Base-by-base conservation (phyloP, 2,113 vertebrate genomes). In the Cynocephalus volans region DNA sequence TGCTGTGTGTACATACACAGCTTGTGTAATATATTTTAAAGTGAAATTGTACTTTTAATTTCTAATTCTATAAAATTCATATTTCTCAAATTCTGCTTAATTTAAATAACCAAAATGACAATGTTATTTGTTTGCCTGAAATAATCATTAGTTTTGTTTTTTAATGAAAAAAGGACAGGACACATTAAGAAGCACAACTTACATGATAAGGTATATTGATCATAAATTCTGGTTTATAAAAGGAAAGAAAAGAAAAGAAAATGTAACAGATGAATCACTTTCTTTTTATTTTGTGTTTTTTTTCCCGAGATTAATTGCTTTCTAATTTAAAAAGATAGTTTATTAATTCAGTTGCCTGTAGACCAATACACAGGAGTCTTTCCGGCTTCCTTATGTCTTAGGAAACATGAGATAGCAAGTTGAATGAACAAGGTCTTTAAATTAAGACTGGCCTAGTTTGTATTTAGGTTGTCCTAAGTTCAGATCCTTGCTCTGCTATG, bases 381-480 rank as follows among this genome's bases (percentile, higher is more conserved):
- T 62, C 36, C 36, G n/a, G 88, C 31, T 83, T 91, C 50, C 67
- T 41, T 41, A 41, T 41, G 41, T 41, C 41, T 41, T 93, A 28
- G 50, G 24, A 76, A 18, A 17, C 5, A 24, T 83, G 45, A 2
- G 60, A 17, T 87, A 36, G 1, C 41, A 62, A 45, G 73, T 69
- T 92, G 76, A 93, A 69, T 58, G 72, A 82, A 13, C 31, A 94
- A 85, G 21, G 12, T 23, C 58, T 97, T 90, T 93, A 60, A 81
- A 48, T 93, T 81, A 76, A 95, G 75, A 83, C 31, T 65, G 24
- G 17, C n/a, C 33, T 90, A 81, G 69, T 83, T 90, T 96, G 62
- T 77, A 36, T 67, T 90, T 83, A 65, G 14, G 28, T 95, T 87
- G 45, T 90, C 54, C 48, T 70, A 77, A 93, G 56, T 90, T 96